Base-by-base conservation (phyloP, 2,113 vertebrate species). In the Caloenas nicobarica region DNA sequence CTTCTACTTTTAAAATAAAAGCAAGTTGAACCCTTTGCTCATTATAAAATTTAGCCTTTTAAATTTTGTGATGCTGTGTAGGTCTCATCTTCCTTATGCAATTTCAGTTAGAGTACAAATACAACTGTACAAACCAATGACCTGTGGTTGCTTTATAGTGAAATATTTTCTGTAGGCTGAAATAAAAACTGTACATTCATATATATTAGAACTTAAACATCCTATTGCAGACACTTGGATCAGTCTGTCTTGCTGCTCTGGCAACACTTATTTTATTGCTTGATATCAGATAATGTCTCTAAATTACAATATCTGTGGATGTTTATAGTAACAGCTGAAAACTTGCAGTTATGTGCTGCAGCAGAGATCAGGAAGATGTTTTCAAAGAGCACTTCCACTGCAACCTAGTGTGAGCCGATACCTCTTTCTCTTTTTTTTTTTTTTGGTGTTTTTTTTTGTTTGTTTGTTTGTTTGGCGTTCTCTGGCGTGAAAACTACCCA, bases 21-120 rank as follows among this genome's bases (percentile, higher is more conserved):
- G 18, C 7, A 74, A 71, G 65, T 42, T 8, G 60, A 51, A 25
- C 19, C 3, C 1, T 76, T 93, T 65, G 33, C 13, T 14, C 10
- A 2, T 44, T 12, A 38, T 17, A 1, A 3, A 50, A 48, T 73
- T 31, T 18, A 54, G 5, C 2, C 25, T 62, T 60, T 53, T 17
- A 19, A 13, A 15, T 58, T 80, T 34, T 78, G 3, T 82, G 34
- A 9, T 5, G 18, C 1, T 0, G 0, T 15, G 4, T 10, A 33
- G 10, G 4, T 76, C 44, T 74, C 28, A 31, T 26, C 14, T 56
- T 56, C 65, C 60, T 51, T 25, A 34, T 68, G 33, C 16, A 36
- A 3, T 44, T 89, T 85, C 42, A 23, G 14, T 79, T 69, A 31
- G 29, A 34, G 19, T 36, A 25, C 42, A 69, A 72, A 81, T 11